Conservation (phyloP, 2,797 vertebrate genomes). For the Gymnothorax javanicus region DNA sequence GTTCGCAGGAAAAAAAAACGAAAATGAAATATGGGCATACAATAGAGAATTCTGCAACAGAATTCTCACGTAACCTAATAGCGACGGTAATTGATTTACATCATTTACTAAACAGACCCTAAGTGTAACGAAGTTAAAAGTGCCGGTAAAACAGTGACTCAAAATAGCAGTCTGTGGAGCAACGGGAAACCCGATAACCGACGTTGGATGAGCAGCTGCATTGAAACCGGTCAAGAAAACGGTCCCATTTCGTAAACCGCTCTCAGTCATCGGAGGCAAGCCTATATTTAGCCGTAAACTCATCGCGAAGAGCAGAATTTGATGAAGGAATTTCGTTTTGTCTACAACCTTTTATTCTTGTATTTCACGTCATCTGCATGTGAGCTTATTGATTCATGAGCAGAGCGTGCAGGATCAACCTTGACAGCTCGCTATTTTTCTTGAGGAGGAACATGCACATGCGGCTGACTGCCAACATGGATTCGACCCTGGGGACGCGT, state of each 20-base stretch:
- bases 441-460: neutral
- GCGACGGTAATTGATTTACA: neutral
- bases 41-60: neutral
- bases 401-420: neutral
- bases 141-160: neutral
- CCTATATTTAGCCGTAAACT: neutral
- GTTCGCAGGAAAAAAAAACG: no score
- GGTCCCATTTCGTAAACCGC: neutral
- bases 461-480: neutral
- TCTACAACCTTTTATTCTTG: neutral
- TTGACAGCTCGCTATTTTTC: neutral
- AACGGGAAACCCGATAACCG: neutral
- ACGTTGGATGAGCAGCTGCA: neutral
- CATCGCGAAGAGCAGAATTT: neutral
- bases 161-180: neutral
- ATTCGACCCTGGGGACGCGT: conserved; percentile 9
- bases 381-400: neutral
- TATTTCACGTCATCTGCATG: neutral
- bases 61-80: neutral
- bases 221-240: neutral
- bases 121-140: neutral
- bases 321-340: neutral
- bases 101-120: neutral
- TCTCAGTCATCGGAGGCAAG: neutral
- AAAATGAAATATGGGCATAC: neutral